These are phyloP conservation scores for Drosophila persimilis DNA, from an alignment of 1,140 invertebrate genomes.

Conservation along the genomic window DNA sequence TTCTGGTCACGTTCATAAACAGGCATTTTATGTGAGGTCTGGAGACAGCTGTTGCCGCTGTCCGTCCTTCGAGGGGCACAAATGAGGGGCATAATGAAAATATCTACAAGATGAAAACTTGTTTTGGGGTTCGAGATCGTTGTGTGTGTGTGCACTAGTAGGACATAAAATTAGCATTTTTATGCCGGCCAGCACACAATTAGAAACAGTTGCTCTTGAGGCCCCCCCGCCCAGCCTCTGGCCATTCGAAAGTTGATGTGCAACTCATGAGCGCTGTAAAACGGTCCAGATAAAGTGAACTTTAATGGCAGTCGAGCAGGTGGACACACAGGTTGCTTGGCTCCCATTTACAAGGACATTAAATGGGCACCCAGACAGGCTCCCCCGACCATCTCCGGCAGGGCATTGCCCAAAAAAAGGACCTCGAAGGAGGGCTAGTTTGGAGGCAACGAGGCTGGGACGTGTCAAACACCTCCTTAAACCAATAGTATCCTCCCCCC, in stretches of 20 bases:
- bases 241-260: slow-evolving; percentile 33
- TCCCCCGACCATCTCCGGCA: slow-evolving; percentile 25
- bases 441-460: no score
- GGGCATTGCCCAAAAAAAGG: slow-evolving; percentile 52
- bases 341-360: slow-evolving; percentile 75
- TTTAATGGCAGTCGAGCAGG: slow-evolving; percentile 56
- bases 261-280: slow-evolving; percentile 44
- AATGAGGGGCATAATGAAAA: slow-evolving; percentile 49
- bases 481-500: no score
- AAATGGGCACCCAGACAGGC: slow-evolving; percentile 49
- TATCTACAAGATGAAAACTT: slow-evolving; percentile 62
- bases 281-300: slow-evolving; percentile 70
- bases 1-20: slow-evolving; percentile 57
- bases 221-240: not conserved
- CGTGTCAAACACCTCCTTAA: no score
- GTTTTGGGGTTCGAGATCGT: slow-evolving; percentile 21
- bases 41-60: slow-evolving; percentile 46
- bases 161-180: slow-evolving; percentile 78
- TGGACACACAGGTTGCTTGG: slow-evolving; percentile 40
- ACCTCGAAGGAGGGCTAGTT: no score
- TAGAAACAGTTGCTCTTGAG: slow-evolving; percentile 40
- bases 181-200: slow-evolving; percentile 64
- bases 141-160: slow-evolving; percentile 14
- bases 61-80: slow-evolving; percentile 11
- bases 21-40: slow-evolving; percentile 43